These are phyloP conservation scores for Rutpela maculata DNA, from an alignment of 2,888 invertebrate genomes.

Conservation along the genomic window DNA sequence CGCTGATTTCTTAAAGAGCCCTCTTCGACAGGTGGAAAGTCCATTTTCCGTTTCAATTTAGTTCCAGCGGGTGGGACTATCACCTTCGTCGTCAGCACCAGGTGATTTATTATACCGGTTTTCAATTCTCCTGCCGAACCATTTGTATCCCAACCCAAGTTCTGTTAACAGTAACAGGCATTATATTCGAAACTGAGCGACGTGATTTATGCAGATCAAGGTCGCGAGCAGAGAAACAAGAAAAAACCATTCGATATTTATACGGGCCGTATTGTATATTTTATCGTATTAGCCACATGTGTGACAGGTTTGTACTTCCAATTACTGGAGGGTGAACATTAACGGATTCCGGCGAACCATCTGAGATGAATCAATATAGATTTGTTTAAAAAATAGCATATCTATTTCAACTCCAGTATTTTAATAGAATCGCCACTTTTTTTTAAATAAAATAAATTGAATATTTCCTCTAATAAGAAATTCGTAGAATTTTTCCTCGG, in stretches of 20 bases:
- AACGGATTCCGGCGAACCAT: too few species aligned
- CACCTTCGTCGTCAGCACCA: constrained; percentile 12
- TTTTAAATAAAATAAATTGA: too few species aligned
- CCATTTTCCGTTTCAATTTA: constrained; percentile 32
- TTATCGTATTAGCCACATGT: background rate
- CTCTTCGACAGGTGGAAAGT: constrained; percentile 32
- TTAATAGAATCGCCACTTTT: too few species aligned
- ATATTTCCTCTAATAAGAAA: too few species aligned
- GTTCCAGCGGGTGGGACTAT: constrained; percentile 10
- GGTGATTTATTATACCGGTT: constrained; percentile 30
- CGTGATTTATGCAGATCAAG: constrained; percentile 22
- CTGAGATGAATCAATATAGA: too few species aligned
- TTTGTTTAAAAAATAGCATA: too few species aligned
- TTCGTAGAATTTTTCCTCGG: too few species aligned
- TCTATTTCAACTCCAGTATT: too few species aligned
- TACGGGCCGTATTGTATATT: background rate
- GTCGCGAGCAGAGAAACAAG: background rate
- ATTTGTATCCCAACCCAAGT: constrained; percentile 22
- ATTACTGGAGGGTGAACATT: background rate
- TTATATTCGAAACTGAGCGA: background rate
- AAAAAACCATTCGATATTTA: constrained; percentile 2
- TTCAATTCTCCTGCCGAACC: constrained; percentile 16
- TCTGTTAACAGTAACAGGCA: background rate
- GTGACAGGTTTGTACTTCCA: background rate
- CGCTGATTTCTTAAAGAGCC: background rate